A percentile compares a stretch with the other conserved stretches of the same genome.
Evolutionary conservation across 2,113 vertebrate species (phyloP).

Genomic region (Rutilus rutilus): DNA sequence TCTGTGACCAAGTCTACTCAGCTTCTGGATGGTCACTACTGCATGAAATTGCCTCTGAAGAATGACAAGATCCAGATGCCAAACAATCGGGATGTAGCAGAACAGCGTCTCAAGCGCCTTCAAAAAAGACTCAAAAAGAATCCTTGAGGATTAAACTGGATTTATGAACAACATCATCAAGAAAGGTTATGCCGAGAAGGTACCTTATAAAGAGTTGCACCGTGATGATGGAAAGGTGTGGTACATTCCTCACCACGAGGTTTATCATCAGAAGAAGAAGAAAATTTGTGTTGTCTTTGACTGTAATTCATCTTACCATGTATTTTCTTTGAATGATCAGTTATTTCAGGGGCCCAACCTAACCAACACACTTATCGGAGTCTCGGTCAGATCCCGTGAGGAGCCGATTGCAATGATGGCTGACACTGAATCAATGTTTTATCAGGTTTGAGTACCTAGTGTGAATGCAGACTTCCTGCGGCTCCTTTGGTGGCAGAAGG

Average conservation of each 20-base stretch:
- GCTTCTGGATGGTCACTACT: neutral
- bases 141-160: neutral
- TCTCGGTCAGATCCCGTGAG: neutral
- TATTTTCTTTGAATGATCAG: neutral
- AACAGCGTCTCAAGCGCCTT: neutral
- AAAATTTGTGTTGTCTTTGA: neutral
- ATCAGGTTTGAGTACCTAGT: neutral
- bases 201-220: neutral
- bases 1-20: neutral
- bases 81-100: neutral
- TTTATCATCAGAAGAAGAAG: neutral
- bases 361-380: neutral
- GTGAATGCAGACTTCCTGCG: conserved; percentile 8
- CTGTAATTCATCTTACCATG: neutral
- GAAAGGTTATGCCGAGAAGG: neutral
- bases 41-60: neutral
- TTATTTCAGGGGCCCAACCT: neutral
- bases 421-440: neutral
- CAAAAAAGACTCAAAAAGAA: neutral
- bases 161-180: conserved; percentile 3
- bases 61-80: neutral
- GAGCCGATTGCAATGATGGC: neutral
- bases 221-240: neutral
- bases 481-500: conserved; percentile 37
- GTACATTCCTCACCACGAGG: neutral